phyloP scores from a whole-genome alignment of 2,888 invertebrate species.

The Amphipoea oculea region DNA sequence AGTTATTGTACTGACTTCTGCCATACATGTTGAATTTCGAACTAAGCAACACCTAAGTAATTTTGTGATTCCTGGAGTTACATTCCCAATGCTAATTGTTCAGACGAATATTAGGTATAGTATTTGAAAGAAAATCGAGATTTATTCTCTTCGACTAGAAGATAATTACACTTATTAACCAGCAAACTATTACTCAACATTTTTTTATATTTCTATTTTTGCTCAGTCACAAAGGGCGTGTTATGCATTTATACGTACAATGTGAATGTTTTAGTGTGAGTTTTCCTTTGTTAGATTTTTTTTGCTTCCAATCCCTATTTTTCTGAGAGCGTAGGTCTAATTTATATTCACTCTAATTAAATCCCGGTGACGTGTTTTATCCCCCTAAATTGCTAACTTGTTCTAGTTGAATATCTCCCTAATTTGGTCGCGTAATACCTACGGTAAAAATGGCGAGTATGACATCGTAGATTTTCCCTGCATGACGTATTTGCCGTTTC shows the following conservation, averaged over 20 bases:
- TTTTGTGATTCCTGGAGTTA: slow-evolving; percentile 86
- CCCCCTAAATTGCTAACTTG: slow-evolving; percentile 42
- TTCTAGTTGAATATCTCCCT: slow-evolving; percentile 60
- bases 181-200: slow-evolving; percentile 44
- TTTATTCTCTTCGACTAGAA: slow-evolving; percentile 70
- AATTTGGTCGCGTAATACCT: slow-evolving; percentile 79
- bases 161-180: slow-evolving; percentile 52
- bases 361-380: slow-evolving; percentile 48
- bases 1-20: slow-evolving; percentile 88
- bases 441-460: slow-evolving; percentile 76
- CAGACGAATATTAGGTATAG: slow-evolving; percentile 89
- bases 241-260: slow-evolving; percentile 29
- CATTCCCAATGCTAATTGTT: slow-evolving; percentile 87
- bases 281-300: slow-evolving; percentile 29
- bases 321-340: slow-evolving; percentile 4
- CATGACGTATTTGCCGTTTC: slow-evolving; percentile 68
- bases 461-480: slow-evolving; percentile 68
- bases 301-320: slow-evolving; percentile 11
- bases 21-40: slow-evolving; percentile 86
- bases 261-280: slow-evolving; percentile 61
- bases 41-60: slow-evolving; percentile 81
- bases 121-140: slow-evolving; percentile 78
- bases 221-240: slow-evolving; percentile 52
- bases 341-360: slow-evolving; percentile 20
- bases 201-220: slow-evolving; percentile 43